Evolutionary conservation across 2,113 vertebrate species (phyloP).

Genomic region (Solea solea): DNA sequence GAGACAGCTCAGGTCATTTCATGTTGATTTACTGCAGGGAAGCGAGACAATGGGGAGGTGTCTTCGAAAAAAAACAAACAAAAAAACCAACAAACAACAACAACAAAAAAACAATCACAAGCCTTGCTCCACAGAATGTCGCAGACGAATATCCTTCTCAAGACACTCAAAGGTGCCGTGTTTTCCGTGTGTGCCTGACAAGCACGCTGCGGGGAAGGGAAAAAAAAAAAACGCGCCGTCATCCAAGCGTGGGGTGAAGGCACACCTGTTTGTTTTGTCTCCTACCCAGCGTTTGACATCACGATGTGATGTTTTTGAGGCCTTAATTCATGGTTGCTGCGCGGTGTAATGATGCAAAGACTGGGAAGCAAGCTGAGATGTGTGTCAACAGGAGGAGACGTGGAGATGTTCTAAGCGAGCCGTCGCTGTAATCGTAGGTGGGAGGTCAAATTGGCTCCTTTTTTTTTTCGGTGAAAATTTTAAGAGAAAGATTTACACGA

Average conservation of each 20-base stretch:
- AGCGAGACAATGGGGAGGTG: constrained; percentile 24
- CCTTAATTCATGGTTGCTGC: constrained; percentile 44
- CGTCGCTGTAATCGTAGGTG: not conserved
- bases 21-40: constrained; percentile 49
- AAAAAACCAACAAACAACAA: not conserved
- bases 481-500: not conserved
- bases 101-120: constrained; percentile 24
- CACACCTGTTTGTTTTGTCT: constrained; percentile 71
- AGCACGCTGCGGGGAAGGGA: not conserved
- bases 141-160: constrained; percentile 33
- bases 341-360: constrained; percentile 47
- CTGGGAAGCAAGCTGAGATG: constrained; percentile 25
- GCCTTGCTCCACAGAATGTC: constrained; percentile 24
- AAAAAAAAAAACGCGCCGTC: not conserved
- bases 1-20: constrained; percentile 8
- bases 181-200: constrained; percentile 28
- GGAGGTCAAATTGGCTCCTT: constrained; percentile 27
- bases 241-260: constrained; percentile 45
- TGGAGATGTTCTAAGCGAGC: constrained; percentile 2
- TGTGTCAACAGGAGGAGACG: constrained; percentile 20
- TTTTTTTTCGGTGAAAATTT: not conserved
- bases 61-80: constrained; percentile 39
- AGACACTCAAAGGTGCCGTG: constrained; percentile 19
- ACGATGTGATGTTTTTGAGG: constrained; percentile 42
- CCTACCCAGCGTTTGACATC: constrained; percentile 61